phyloP scores from a whole-genome alignment of 2,113 vertebrate species.

The Chaenocephalus aceratus region DNA sequence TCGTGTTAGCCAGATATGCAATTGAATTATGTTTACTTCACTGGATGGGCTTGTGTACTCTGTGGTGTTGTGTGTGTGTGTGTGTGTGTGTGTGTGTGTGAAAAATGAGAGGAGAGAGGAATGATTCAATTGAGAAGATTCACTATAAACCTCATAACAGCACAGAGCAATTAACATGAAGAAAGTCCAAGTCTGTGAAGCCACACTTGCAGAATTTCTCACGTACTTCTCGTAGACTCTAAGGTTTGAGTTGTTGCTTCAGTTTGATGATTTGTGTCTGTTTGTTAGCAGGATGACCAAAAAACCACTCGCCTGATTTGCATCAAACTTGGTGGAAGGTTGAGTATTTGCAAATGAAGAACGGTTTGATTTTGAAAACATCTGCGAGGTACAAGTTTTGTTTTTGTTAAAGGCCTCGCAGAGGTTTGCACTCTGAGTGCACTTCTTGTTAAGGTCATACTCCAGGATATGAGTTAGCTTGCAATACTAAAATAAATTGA shows the following conservation, averaged over 20 bases:
- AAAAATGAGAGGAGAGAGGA: not conserved
- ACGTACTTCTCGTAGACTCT: not conserved
- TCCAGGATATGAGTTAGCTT: not conserved
- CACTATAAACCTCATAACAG: constrained; percentile 21
- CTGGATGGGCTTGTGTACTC: constrained; percentile 40
- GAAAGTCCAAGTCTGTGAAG: constrained; percentile 22
- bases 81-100: constrained; percentile 27
- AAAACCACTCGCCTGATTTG: no score
- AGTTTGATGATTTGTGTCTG: no score
- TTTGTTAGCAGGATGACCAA: no score
- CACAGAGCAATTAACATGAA: constrained; percentile 38
- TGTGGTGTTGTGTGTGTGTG: constrained; percentile 70
- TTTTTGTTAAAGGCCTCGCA: no score
- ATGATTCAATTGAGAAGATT: constrained; percentile 12
- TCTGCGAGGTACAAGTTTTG: no score
- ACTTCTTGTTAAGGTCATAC: not conserved
- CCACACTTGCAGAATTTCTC: constrained; percentile 29
- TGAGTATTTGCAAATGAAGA: no score
- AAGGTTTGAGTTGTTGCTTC: no score
- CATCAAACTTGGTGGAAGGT: no score
- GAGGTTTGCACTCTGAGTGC: no score
- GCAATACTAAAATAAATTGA: not conserved
- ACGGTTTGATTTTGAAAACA: no score
- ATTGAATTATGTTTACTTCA: constrained; percentile 83
- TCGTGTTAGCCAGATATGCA: constrained; percentile 80